phyloP scores from a whole-genome alignment of 2,888 invertebrate species.

The Tinea trinotella region DNA sequence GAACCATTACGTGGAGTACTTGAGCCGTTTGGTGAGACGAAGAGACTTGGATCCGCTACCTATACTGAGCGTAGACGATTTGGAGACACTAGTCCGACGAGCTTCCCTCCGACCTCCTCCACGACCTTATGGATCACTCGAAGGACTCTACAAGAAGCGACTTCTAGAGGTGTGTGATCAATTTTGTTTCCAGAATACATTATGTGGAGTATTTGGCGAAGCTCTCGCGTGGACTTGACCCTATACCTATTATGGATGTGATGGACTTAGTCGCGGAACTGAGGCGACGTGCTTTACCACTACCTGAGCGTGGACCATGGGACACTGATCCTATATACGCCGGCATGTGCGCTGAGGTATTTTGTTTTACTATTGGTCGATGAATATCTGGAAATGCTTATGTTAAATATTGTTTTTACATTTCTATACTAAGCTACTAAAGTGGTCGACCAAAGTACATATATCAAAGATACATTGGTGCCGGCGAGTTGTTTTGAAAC shows the following conservation, averaged over 20 bases:
- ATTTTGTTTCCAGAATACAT: slow-evolving; percentile 82
- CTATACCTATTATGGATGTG: slow-evolving; percentile 89
- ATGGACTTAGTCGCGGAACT: slow-evolving; percentile 90
- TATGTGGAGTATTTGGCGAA: slow-evolving; percentile 96
- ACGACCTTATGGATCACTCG: slow-evolving; percentile 81
- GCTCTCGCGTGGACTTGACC: slow-evolving; percentile 90
- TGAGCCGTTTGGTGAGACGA: slow-evolving; percentile 82
- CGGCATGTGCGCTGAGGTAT: slow-evolving; percentile 87
- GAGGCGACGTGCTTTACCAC: slow-evolving; percentile 84
- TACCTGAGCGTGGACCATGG: slow-evolving; percentile 87
- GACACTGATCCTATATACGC: slow-evolving; percentile 89
- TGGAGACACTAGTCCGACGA: slow-evolving; percentile 84
- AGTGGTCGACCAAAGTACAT: too few relatives aligned
- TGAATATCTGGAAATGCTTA: too few relatives aligned
- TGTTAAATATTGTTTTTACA: too few relatives aligned
- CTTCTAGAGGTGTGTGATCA: slow-evolving; percentile 75
- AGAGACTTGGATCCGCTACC: slow-evolving; percentile 82
- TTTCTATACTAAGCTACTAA: too few relatives aligned
- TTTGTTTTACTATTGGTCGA: too few relatives aligned
- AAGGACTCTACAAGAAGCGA: slow-evolving; percentile 75
- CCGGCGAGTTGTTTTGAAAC: too few relatives aligned
- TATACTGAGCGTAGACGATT: slow-evolving; percentile 83
- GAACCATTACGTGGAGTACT: slow-evolving; percentile 92
- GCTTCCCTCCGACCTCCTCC: slow-evolving; percentile 82
- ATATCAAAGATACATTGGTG: too few relatives aligned